Conservation (phyloP, 2,113 vertebrate genomes). For the Tachuris rubrigastra region DNA sequence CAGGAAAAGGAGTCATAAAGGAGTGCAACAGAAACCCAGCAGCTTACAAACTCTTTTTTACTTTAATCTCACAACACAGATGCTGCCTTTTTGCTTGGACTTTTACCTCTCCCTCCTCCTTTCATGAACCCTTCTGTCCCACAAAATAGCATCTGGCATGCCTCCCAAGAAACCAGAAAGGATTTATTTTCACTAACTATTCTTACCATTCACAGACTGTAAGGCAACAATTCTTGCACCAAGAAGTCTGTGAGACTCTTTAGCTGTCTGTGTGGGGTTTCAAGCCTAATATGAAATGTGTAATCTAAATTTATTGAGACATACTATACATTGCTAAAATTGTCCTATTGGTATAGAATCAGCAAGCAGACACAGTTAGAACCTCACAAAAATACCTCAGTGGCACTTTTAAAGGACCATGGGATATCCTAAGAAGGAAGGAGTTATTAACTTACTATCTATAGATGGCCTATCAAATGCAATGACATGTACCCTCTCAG, state of each 20-base stretch:
- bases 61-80: background rate
- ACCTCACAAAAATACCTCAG: background rate
- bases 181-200: background rate
- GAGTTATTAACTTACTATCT: background rate
- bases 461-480: background rate
- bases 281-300: background rate
- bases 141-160: background rate
- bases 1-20: background rate
- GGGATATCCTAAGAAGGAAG: background rate
- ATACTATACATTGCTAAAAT: background rate
- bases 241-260: background rate
- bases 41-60: background rate
- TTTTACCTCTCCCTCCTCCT: background rate
- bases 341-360: background rate
- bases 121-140: background rate
- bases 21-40: background rate
- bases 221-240: background rate
- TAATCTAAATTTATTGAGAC: background rate
- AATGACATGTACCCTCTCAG: background rate
- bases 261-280: background rate
- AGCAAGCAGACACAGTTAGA: background rate
- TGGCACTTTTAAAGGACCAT: background rate
- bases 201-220: background rate
- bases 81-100: background rate
- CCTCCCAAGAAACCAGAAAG: background rate